These are phyloP conservation scores for Drosophila lutescens DNA, from an alignment of 2,888 invertebrate genomes.

Conservation along the genomic window DNA sequence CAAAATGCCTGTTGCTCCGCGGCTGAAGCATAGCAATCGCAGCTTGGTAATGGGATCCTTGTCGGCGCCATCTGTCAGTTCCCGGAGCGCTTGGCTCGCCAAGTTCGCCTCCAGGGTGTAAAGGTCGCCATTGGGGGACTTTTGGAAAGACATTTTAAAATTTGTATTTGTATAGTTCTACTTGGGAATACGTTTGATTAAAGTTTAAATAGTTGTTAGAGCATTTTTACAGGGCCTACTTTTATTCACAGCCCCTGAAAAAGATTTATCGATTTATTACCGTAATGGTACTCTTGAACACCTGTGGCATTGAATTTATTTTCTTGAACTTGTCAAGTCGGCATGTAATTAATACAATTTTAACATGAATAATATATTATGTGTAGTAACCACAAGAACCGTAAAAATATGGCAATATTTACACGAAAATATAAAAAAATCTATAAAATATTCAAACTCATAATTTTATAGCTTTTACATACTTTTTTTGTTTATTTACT, in stretches of 20 bases:
- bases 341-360: background rate
- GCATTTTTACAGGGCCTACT: no score
- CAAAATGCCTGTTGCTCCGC: conserved; percentile 95
- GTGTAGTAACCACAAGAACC: background rate
- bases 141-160: background rate
- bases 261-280: conserved; percentile 4
- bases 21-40: conserved; percentile 91
- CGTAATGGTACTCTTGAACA: no score
- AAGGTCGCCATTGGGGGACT: conserved; percentile 70
- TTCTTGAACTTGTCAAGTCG: background rate
- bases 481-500: no score
- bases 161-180: background rate
- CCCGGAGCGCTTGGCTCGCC: conserved; percentile 90
- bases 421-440: no score
- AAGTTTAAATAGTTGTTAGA: background rate
- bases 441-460: no score
- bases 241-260: background rate
- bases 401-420: no score
- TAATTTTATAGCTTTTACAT: no score
- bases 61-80: conserved; percentile 86
- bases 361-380: background rate
- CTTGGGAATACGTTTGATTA: no score
- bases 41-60: conserved; percentile 94
- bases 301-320: background rate
- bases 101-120: conserved; percentile 90